phyloP scores from a whole-genome alignment of 2,888 invertebrate species.

The Cosmia trapezina region DNA sequence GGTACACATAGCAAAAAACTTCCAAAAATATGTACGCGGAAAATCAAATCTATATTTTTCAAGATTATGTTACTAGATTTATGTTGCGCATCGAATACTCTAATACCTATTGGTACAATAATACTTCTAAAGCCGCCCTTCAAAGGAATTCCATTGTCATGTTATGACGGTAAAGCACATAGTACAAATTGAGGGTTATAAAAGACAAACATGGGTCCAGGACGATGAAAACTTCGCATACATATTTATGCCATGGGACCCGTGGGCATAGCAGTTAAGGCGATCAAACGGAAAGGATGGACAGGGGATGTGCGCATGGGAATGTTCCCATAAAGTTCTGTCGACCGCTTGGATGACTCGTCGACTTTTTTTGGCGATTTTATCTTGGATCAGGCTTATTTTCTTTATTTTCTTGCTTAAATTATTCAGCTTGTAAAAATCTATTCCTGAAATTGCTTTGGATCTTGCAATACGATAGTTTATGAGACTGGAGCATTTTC shows the following conservation, averaged over 20 bases:
- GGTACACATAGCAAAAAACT: no score
- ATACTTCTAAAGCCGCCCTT: not conserved
- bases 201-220: slow-evolving; percentile 33
- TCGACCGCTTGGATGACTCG: slow-evolving; percentile 7
- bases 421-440: not conserved
- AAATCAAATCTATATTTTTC: no score
- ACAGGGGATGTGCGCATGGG: slow-evolving; percentile 28
- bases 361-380: slow-evolving; percentile 9
- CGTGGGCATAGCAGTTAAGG: slow-evolving; percentile 19
- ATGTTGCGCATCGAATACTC: no score
- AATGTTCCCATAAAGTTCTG: slow-evolving; percentile 31
- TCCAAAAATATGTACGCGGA: no score
- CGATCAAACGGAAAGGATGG: slow-evolving; percentile 40
- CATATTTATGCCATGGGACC: slow-evolving; percentile 33
- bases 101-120: no score
- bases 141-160: slow-evolving; percentile 20
- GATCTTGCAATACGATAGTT: no score
- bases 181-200: slow-evolving; percentile 37
- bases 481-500: no score
- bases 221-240: slow-evolving; percentile 43
- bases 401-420: no score
- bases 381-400: not conserved
- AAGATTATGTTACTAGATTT: no score
- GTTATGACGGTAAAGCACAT: slow-evolving; percentile 23
- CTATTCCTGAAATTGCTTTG: not conserved